Base-by-base conservation (phyloP, 1,140 invertebrate species). In the Drosophila ficusphila region DNA sequence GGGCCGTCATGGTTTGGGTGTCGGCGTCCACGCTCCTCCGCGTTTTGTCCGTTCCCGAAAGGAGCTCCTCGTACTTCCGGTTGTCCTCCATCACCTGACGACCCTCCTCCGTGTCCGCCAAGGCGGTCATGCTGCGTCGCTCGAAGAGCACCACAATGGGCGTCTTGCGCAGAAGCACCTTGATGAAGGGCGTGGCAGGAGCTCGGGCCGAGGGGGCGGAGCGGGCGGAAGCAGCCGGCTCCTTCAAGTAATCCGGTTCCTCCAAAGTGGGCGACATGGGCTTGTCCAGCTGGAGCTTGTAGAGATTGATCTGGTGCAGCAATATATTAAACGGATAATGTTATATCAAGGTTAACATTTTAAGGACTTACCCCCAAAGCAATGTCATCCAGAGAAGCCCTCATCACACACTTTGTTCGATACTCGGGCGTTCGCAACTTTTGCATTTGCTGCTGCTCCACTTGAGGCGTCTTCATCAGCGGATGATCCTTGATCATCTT, bases 61-160 rank as follows among this genome's bases (percentile, higher is more conserved):
- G 95, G 7, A 96, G 92, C 54, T 93, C 94, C 14, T 94, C 93
- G 61, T 96, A 96, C 39, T 91, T 91, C 49, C 94, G 92, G 88
- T 96, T 96, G 33, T 94, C 93, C 61, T 92, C 91, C 73, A 94
- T 92, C 0, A 94, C 92, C 0, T 39, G 53, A 16, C 81, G 76
- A 25, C 93, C 95, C 75, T 95, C 94, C 0, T 91, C 71, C 1
- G 93, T 93, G 36, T 92, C 93, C 62, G 92, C 92, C 58, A 95
- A 92, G 2, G 92, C 94, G 0, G 94, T 94, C 57, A 92, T 92
- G 70, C 94, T 94, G 0, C 93, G 93, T 47, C 95, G 78, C 54
- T 95, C 95, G 60, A 95, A 94, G 2, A 96, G 70, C 44, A 94
- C 93, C 19, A 92, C 81, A 0, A 95, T 95, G 29, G 94, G 92